A percentile compares a stretch with the other conserved stretches of the same genome.
These are phyloP conservation scores for Pemphigus obesinymphae DNA, from an alignment of 1,140 invertebrate species.

Conservation along the genomic window DNA sequence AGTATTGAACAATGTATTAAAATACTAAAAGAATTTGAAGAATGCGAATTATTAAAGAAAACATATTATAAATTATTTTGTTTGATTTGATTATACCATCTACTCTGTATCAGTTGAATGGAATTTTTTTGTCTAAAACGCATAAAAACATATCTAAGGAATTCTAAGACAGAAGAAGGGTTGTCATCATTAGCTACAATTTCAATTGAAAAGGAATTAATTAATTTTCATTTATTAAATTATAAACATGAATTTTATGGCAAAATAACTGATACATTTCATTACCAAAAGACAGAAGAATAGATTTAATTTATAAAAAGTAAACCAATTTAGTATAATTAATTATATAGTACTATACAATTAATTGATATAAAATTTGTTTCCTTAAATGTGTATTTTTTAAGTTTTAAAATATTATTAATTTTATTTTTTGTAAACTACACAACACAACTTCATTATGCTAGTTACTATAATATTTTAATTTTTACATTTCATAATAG, in stretches of 20 bases:
- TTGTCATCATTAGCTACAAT: neutral
- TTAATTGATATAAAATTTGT: too few species aligned
- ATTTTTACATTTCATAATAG: too few species aligned
- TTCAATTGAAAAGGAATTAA: neutral
- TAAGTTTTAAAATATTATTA: too few species aligned
- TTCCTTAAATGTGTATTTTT: too few species aligned
- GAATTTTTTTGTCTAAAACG: too few species aligned
- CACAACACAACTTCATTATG: too few species aligned
- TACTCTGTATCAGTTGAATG: neutral
- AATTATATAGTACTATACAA: too few species aligned
- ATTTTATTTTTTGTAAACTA: too few species aligned
- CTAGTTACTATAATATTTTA: too few species aligned
- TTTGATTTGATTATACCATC: neutral
- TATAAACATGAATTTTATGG: neutral
- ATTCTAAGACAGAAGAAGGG: neutral
- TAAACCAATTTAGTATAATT: neutral
- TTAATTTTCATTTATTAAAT: neutral
- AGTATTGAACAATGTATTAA: neutral
- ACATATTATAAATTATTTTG: neutral
- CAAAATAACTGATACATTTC: neutral
- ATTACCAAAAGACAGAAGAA: neutral
- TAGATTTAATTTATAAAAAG: conserved; percentile 11
- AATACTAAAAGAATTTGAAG: neutral
- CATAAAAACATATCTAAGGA: too few species aligned
- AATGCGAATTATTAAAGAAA: neutral